phyloP scores from a whole-genome alignment of 2,797 vertebrate species.

The Rhynchotus rufescens region DNA sequence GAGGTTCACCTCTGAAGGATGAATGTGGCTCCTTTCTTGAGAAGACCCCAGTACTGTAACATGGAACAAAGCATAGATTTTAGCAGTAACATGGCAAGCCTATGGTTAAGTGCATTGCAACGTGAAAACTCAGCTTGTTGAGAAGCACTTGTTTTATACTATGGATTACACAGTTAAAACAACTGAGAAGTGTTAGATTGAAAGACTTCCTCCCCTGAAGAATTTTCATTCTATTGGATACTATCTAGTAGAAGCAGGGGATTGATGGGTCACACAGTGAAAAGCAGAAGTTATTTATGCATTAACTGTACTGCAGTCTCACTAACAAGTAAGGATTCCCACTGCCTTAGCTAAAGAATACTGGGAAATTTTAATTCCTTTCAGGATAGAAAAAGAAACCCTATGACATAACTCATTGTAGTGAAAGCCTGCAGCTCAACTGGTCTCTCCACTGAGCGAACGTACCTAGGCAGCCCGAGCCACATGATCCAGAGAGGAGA shows the following conservation, averaged over 20 bases:
- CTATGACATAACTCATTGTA: neutral
- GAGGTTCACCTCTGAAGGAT: neutral
- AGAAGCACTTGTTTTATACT: neutral
- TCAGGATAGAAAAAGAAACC: neutral
- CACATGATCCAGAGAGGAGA: conserved; percentile 91
- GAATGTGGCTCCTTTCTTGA: neutral
- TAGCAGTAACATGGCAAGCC: neutral
- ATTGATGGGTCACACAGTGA: neutral
- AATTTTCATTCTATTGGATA: neutral
- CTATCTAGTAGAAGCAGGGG: neutral
- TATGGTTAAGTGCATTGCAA: neutral
- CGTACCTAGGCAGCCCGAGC: conserved; percentile 90
- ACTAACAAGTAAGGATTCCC: neutral
- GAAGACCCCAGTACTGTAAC: neutral
- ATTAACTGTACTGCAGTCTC: neutral
- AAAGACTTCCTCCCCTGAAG: neutral
- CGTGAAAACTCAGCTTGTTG: neutral
- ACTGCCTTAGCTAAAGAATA: neutral
- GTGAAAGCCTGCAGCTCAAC: neutral
- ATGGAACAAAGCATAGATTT: neutral
- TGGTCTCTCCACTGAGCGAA: neutral
- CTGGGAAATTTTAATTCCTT: neutral
- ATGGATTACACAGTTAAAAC: neutral
- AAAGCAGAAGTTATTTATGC: neutral
- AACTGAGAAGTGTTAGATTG: neutral